Conservation (phyloP, 2,797 vertebrate species). For the Gymnoscopelus microlampas region DNA sequence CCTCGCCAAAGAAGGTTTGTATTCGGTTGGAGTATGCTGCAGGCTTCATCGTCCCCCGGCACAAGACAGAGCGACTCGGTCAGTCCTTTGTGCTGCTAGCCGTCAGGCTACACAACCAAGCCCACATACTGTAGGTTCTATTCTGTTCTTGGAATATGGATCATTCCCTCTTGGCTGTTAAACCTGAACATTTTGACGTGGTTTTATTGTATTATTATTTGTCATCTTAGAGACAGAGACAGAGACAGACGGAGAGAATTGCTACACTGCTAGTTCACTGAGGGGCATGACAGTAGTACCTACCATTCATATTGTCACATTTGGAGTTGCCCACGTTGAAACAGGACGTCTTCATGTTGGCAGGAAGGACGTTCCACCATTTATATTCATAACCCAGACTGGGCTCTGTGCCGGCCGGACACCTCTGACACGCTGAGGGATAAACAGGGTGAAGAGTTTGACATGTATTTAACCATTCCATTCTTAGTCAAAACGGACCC, state of each 20-base stretch:
- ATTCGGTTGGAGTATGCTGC: too few species aligned
- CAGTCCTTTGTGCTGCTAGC: too few species aligned
- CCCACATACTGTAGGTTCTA: background rate
- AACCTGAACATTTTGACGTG: too few species aligned
- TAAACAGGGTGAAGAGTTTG: background rate
- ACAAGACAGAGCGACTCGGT: too few species aligned
- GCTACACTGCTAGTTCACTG: background rate
- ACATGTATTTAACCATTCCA: too few species aligned
- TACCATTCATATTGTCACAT: slow-evolving; percentile 96
- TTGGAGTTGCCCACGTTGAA: slow-evolving; percentile 98
- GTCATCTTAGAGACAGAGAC: too few species aligned
- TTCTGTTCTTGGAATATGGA: background rate
- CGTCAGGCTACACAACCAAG: background rate
- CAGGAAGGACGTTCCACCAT: slow-evolving; percentile 96
- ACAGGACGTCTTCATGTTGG: slow-evolving; percentile 97
- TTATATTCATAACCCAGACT: slow-evolving; percentile 92
- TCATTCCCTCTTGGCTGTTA: too few species aligned
- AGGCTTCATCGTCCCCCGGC: too few species aligned
- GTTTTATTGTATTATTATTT: too few species aligned
- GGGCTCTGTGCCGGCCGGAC: slow-evolving; percentile 96
- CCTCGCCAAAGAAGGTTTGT: too few species aligned
- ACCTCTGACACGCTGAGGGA: slow-evolving; percentile 85
- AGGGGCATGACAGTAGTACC: slow-evolving; percentile 51
- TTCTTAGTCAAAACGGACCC: too few species aligned
- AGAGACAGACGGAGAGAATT: too few species aligned